Evolutionary conservation across 2,888 invertebrate species (phyloP), one percentile per base, ranked within the genome.

Genomic region (Mesoligia furuncula): DNA sequence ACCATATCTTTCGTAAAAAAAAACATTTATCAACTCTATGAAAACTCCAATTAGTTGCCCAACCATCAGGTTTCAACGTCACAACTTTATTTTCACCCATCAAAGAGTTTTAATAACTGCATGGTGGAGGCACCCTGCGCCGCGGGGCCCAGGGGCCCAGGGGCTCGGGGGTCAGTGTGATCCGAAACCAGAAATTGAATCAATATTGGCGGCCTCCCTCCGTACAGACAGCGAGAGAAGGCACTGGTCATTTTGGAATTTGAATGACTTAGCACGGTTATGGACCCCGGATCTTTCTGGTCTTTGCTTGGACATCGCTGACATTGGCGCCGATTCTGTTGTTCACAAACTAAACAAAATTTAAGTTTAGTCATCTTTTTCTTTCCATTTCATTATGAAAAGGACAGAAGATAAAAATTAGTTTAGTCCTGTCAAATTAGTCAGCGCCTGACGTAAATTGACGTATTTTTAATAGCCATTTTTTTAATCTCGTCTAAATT

Each of bases 91-190:
- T 84, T 81, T 69, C 73, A 73, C 39, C 48, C 73, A 71, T 84
- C 81, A 84, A 81, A 85, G 85, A 71, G 85, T 75, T 85, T 84
- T 78, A 81, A 85, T 84, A 80, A 77, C 72, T 80, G 73, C 24
- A 48, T 9, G 42, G 67, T 68, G 75, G 42, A n/a, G 59, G 61
- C 75, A 48, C 48, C 45, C 68, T 5, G 7, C 42, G 17, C 45
- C 15, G 31, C 62, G 17, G 70, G 78, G 57, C 54, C 45, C 39
- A 2, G 20, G 27, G 59, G 59, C 36, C 51, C 27, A 2, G 13
- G 6, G 17, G 59, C 13, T 0, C 9, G 24, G 54, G 73, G 78
- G 83, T 79, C 83, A 83, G 80, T 68, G 51, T 59, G 51, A 54
- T 68, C 39, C 78, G 54, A 59, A 70, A 77, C 31, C 62, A 64